These are phyloP conservation scores for Coregonus sp. DNA, from an alignment of 2,797 vertebrate species.

Conservation along the genomic window DNA sequence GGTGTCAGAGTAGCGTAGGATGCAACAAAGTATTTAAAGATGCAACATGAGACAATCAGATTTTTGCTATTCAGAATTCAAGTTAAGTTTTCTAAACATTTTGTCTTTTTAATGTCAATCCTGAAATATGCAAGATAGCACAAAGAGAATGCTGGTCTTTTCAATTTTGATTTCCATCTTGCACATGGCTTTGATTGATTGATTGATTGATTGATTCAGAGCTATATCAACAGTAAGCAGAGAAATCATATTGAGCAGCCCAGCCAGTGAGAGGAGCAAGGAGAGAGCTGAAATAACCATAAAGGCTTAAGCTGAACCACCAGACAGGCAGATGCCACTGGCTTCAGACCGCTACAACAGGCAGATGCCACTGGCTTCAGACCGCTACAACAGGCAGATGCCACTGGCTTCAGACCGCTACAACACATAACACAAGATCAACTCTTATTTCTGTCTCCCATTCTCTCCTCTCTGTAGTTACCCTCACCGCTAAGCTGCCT, in stretches of 20 bases:
- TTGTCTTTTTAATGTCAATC: not conserved
- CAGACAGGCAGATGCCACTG: not conserved
- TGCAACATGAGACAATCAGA: not conserved
- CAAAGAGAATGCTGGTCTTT: not conserved
- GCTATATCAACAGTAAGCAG: not conserved
- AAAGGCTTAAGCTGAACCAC: not conserved
- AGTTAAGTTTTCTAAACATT: not conserved
- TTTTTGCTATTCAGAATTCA: not conserved
- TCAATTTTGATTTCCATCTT: not conserved
- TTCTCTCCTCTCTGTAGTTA: not conserved
- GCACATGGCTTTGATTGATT: not conserved
- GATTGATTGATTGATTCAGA: not conserved
- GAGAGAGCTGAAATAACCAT: not conserved
- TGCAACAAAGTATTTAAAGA: not conserved
- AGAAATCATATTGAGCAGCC: not conserved
- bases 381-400: too few relatives aligned
- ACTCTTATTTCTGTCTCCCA: not conserved
- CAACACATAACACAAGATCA: not conserved
- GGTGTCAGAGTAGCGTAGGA: not conserved
- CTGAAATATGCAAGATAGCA: not conserved
- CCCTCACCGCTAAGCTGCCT: not conserved
- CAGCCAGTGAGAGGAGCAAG: not conserved
- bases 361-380: too few relatives aligned
- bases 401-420: not conserved
- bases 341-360: too few relatives aligned